phyloP scores from a whole-genome alignment of 2,888 invertebrate species.

The Ptilodon capucinus region DNA sequence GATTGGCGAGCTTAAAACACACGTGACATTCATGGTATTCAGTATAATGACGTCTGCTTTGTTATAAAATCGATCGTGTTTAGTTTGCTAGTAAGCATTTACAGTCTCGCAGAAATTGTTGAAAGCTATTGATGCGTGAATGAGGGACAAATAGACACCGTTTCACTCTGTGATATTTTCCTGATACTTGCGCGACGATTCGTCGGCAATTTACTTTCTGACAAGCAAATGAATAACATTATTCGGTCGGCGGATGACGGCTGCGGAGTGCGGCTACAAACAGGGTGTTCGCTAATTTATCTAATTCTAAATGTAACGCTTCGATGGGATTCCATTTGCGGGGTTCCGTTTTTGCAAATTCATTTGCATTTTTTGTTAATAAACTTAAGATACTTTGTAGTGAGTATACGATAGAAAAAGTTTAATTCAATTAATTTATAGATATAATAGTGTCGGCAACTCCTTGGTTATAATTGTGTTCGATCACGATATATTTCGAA shows the following conservation, averaged over 20 bases:
- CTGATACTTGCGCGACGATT: constrained; percentile 38
- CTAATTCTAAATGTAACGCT: constrained; percentile 29
- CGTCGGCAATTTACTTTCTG: constrained; percentile 66
- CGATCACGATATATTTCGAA: too few species aligned
- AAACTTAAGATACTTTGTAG: background rate
- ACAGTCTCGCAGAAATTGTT: background rate
- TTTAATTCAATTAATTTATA: background rate
- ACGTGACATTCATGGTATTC: too few species aligned
- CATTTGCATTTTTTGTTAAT: background rate
- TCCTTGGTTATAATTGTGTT: too few species aligned
- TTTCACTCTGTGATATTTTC: background rate
- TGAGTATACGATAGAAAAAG: background rate
- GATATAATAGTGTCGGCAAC: background rate
- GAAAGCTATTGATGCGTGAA: background rate
- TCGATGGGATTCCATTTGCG: constrained; percentile 15
- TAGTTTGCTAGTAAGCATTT: too few species aligned
- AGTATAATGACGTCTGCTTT: too few species aligned
- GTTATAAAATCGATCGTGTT: too few species aligned
- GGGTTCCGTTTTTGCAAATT: background rate
- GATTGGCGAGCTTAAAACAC: too few species aligned
- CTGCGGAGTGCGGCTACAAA: constrained; percentile 38
- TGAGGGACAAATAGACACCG: background rate
- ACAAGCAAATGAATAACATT: constrained; percentile 74
- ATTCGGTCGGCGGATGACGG: constrained; percentile 50
- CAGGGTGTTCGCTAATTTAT: constrained; percentile 49